phyloP scores from a whole-genome alignment of 2,113 vertebrate genomes.

The Podarcis muralis region DNA sequence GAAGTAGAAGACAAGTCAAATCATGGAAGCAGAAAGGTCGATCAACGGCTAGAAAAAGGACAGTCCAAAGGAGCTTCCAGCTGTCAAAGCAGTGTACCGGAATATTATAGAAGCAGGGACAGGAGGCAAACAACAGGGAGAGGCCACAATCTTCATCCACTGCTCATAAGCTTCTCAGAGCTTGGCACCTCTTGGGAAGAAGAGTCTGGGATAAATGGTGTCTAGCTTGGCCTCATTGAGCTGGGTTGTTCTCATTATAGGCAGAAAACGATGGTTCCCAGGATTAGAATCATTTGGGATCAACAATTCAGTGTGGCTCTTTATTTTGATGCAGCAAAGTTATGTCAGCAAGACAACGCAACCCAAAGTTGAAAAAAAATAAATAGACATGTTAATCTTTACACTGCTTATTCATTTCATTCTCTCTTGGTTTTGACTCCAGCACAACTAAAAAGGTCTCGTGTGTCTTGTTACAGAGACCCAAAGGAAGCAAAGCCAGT shows the following conservation, averaged over 20 bases:
- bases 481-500: not conserved
- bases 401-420: not conserved
- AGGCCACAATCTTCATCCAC: not conserved
- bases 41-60: not conserved
- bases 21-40: not conserved
- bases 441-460: not conserved
- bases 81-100: not conserved
- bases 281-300: not conserved
- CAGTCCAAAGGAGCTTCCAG: not conserved
- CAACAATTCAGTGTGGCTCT: not conserved
- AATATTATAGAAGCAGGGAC: no score
- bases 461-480: not conserved
- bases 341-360: not conserved
- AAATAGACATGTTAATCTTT: not conserved
- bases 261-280: not conserved
- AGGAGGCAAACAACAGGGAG: not conserved
- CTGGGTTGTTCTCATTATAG: not conserved
- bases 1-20: not conserved
- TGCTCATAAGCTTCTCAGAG: not conserved
- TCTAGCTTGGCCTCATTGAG: not conserved
- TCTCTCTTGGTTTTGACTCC: not conserved
- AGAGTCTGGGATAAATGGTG: not conserved
- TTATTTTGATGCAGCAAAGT: accelerated
- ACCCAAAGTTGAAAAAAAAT: not conserved
- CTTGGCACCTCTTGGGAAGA: not conserved